Evolutionary conservation across 2,797 vertebrate genomes (phyloP).

Genomic region (Potorous gilbertii): DNA sequence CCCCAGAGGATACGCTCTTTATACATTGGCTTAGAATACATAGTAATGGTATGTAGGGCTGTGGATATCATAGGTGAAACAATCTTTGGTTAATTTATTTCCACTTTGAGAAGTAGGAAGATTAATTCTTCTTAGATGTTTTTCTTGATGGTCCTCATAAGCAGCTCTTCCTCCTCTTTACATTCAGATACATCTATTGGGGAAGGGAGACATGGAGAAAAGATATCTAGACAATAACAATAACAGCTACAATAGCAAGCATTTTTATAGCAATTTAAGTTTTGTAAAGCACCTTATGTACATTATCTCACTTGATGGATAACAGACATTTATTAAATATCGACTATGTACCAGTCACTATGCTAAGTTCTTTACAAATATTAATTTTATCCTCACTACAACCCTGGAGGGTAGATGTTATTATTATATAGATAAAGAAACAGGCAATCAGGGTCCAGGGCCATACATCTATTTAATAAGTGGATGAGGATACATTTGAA

Average conservation of each 20-base stretch:
- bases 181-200: not conserved
- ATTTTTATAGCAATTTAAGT: not conserved
- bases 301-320: not conserved
- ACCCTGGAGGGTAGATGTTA: not conserved
- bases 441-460: not conserved
- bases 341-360: not conserved
- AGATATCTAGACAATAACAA: not conserved
- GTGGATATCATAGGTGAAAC: not conserved
- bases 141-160: not conserved
- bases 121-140: not conserved
- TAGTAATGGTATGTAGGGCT: not conserved
- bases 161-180: not conserved
- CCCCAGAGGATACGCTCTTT: not conserved
- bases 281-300: not conserved
- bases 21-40: not conserved
- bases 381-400: not conserved
- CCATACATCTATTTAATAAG: not conserved
- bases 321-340: not conserved
- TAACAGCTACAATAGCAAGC: not conserved
- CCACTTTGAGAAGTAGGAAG: not conserved
- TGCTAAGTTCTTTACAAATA: not conserved
- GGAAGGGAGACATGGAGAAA: not conserved
- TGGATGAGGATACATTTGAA: not conserved
- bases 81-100: not conserved
- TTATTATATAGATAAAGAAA: not conserved